phyloP scores from a whole-genome alignment of 2,797 vertebrate species.

The Rhincodon typus region DNA sequence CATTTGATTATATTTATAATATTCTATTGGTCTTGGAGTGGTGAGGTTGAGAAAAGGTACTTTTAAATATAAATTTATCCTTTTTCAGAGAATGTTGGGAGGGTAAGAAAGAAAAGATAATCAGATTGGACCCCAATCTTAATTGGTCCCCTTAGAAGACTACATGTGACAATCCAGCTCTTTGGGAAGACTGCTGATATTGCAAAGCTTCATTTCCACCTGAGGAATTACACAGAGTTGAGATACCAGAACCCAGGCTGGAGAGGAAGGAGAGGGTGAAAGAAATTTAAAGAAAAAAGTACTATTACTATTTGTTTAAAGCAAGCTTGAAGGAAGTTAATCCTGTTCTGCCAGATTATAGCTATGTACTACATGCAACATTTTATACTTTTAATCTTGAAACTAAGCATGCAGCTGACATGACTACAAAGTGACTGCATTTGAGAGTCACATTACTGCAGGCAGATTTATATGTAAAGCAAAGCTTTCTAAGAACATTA shows the following conservation, averaged over 20 bases:
- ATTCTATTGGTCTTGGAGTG: neutral
- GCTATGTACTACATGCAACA: neutral
- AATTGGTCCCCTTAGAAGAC: neutral
- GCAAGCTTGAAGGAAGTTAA: neutral
- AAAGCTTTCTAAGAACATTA: neutral
- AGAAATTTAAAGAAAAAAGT: neutral
- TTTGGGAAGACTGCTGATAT: neutral
- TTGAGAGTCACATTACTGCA: neutral
- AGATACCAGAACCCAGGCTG: no score
- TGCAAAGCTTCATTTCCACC: neutral
- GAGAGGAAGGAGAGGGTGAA: no score
- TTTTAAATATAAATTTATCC: no score
- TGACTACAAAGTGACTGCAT: neutral
- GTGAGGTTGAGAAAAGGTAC: neutral
- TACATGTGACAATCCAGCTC: neutral
- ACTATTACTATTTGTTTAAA: neutral
- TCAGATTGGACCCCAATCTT: neutral
- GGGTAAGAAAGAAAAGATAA: no score
- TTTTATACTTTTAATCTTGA: neutral
- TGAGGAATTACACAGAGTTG: neutral
- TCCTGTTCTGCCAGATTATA: neutral
- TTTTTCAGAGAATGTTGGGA: neutral
- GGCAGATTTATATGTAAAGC: neutral
- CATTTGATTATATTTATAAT: neutral
- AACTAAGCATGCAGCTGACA: no score